phyloP scores from a whole-genome alignment of 2,113 vertebrate species.

The Mastomys coucha region DNA sequence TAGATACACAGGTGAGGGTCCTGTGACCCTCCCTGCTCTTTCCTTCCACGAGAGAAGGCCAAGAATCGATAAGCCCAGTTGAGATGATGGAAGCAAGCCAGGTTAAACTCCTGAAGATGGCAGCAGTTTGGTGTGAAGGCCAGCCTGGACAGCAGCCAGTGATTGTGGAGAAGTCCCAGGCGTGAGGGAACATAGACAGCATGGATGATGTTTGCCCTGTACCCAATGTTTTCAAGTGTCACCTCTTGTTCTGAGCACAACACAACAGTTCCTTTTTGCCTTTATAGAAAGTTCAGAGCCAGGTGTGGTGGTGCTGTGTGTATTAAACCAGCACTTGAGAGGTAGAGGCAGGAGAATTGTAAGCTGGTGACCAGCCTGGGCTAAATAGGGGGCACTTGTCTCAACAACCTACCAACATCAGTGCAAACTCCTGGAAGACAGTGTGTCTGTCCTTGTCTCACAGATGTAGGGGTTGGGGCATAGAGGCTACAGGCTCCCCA shows the following conservation, averaged over 20 bases:
- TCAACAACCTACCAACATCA: background rate
- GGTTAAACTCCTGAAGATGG: background rate
- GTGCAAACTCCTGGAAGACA: background rate
- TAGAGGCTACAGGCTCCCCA: background rate
- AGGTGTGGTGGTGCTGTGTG: no score
- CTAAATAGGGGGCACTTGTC: background rate
- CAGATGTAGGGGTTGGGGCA: background rate
- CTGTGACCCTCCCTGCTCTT: background rate
- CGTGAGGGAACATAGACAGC: background rate
- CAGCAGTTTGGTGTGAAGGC: background rate
- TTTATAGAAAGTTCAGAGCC: background rate
- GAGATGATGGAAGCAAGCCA: background rate
- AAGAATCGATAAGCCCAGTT: background rate
- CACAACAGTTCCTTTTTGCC: background rate
- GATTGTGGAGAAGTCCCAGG: background rate
- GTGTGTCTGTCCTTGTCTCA: background rate
- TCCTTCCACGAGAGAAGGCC: background rate
- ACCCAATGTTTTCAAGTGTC: background rate
- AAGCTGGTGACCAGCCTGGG: background rate
- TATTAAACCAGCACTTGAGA: background rate
- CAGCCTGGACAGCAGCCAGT: background rate
- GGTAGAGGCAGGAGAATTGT: background rate
- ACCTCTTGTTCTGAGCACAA: fast-evolving
- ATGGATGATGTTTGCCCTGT: fast-evolving
- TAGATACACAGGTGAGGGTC: background rate